These are phyloP conservation scores for Leptopilina boulardi DNA, from an alignment of 1,140 invertebrate species.

Conservation along the genomic window DNA sequence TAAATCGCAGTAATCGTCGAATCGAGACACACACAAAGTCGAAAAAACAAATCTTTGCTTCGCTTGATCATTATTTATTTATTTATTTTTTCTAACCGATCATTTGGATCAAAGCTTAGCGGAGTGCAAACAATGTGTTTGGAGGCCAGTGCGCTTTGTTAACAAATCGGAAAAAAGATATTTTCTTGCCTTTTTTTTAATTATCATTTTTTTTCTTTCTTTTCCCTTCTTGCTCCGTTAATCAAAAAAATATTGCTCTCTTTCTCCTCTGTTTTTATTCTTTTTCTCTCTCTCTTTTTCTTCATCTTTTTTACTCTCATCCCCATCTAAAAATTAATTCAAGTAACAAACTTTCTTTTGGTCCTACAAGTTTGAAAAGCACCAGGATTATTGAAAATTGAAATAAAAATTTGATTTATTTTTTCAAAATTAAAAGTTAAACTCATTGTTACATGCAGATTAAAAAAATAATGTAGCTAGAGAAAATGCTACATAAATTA, in stretches of 20 bases:
- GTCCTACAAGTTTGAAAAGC: too few species aligned
- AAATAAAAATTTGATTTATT: too few species aligned
- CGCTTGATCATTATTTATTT: neutral
- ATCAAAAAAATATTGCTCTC: conserved; percentile 56
- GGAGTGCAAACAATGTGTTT: conserved; percentile 93
- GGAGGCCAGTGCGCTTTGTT: conserved; percentile 84
- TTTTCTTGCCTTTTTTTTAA: conserved; percentile 49
- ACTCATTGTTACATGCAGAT: too few species aligned
- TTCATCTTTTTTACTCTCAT: conserved; percentile 37
- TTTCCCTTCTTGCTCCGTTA: conserved; percentile 61
- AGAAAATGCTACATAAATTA: too few species aligned
- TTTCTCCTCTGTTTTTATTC: conserved; percentile 38
- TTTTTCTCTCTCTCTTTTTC: conserved; percentile 47
- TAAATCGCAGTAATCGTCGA: conserved; percentile 12
- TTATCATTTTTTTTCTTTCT: conserved; percentile 32
- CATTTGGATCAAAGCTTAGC: conserved; percentile 70
- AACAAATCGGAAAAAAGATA: conserved; percentile 54
- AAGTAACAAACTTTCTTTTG: too few species aligned
- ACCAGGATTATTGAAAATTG: too few species aligned
- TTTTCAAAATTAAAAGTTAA: too few species aligned
- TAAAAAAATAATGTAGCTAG: too few species aligned
- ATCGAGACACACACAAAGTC: conserved; percentile 27
- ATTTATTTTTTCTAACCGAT: neutral
- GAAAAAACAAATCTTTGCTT: conserved; percentile 23
- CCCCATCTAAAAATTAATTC: too few species aligned